These are phyloP conservation scores for Lethrus apterus DNA, from an alignment of 1,140 invertebrate species.

Conservation along the genomic window DNA sequence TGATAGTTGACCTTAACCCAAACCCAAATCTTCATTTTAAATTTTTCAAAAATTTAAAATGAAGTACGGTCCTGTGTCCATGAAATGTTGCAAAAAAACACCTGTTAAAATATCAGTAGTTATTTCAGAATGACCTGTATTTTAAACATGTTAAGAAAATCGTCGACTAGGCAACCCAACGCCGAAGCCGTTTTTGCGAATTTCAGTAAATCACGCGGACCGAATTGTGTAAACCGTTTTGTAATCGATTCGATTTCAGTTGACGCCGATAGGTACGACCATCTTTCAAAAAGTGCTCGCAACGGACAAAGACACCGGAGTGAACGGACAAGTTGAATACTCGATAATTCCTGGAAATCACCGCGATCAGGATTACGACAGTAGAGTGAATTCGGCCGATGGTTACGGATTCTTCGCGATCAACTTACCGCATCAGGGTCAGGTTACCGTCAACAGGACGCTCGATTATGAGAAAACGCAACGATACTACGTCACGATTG, in stretches of 20 bases:
- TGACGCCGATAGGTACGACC: constrained; percentile 78
- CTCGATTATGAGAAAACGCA: constrained; percentile 86
- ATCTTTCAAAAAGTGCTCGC: constrained; percentile 80
- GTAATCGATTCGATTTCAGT: constrained; percentile 57
- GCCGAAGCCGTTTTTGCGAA: too few species aligned
- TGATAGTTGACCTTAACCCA: too few species aligned
- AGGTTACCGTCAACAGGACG: constrained; percentile 80
- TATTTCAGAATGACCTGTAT: too few species aligned
- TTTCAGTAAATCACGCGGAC: too few species aligned
- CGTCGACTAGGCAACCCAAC: too few species aligned
- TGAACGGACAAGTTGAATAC: constrained; percentile 81
- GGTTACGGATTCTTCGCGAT: constrained; percentile 77
- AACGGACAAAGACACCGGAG: constrained; percentile 75
- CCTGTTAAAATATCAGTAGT: too few species aligned
- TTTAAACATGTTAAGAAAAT: too few species aligned
- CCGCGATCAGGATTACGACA: constrained; percentile 48
- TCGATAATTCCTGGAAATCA: constrained; percentile 54
- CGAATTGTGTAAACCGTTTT: constrained; percentile 15
- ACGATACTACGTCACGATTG: constrained; percentile 79
- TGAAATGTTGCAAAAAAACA: too few species aligned
- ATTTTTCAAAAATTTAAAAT: too few species aligned
- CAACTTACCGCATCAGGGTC: constrained; percentile 81
- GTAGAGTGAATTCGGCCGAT: constrained; percentile 61
- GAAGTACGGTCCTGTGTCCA: too few species aligned
- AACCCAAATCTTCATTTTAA: too few species aligned